These are phyloP conservation scores for Macrophya alboannulata DNA, from an alignment of 2,888 invertebrate species.

Conservation along the genomic window DNA sequence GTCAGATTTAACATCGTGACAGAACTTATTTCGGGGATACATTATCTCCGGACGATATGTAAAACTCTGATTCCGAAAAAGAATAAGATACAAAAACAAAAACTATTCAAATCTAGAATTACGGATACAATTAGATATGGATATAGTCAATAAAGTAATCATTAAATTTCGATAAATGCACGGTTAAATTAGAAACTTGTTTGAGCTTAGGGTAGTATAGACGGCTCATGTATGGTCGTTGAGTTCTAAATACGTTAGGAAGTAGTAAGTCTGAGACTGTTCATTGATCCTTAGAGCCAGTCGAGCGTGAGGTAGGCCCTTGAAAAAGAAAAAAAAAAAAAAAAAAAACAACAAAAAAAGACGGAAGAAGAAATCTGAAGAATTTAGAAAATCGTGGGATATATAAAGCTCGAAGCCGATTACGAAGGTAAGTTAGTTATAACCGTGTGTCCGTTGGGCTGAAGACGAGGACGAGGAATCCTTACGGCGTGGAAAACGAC, in stretches of 20 bases:
- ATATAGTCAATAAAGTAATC: background rate
- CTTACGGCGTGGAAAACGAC: conserved; percentile 7
- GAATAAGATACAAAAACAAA: background rate
- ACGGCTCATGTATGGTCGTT: background rate
- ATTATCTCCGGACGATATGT: background rate
- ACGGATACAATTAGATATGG: background rate
- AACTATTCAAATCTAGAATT: background rate
- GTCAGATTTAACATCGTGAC: background rate
- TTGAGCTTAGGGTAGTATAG: background rate
- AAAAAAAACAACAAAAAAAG: background rate
- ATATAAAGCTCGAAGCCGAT: conserved; percentile 28
- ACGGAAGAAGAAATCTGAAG: background rate
- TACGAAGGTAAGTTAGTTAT: conserved; percentile 39
- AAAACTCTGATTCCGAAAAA: background rate
- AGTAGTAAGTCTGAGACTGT: background rate
- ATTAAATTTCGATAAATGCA: background rate
- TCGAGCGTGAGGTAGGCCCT: background rate
- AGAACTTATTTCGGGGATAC: background rate
- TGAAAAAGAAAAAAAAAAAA: background rate
- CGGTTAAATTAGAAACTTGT: background rate
- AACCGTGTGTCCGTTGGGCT: background rate
- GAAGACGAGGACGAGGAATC: conserved; percentile 40
- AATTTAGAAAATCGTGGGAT: conserved; percentile 2
- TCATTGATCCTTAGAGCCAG: conserved; percentile 9
- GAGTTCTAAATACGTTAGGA: conserved; percentile 19